A percentile compares a stretch with the other conserved stretches of the same genome.
These are phyloP conservation scores for Labroides dimidiatus DNA, from an alignment of 2,797 vertebrate genomes.

Conservation along the genomic window DNA sequence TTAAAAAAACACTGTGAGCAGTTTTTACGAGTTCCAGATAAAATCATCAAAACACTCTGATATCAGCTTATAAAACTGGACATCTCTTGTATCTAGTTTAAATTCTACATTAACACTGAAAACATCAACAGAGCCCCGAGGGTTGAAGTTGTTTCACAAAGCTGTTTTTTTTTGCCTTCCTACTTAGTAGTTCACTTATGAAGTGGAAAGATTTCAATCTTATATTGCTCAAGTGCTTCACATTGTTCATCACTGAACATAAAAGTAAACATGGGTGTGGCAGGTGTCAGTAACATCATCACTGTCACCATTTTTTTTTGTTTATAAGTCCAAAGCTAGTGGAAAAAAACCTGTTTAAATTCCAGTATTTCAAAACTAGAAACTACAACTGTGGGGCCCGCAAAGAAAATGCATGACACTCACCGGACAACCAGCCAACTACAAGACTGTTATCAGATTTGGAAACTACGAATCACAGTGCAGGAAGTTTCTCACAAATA, in stretches of 20 bases:
- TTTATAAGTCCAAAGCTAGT: background rate
- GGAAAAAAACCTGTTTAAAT: background rate
- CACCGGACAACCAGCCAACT: background rate
- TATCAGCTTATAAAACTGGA: no score
- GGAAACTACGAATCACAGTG: background rate
- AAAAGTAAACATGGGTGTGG: constrained; percentile 2
- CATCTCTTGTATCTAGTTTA: no score
- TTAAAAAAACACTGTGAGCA: no score
- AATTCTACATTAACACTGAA: no score
- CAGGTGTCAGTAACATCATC: background rate
- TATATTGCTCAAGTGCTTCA: background rate
- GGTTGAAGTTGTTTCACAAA: no score
- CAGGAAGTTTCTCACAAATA: background rate
- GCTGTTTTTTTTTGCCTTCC: no score
- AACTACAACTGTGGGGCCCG: fast-evolving
- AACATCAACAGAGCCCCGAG: no score
- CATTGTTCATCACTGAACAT: constrained; percentile 1
- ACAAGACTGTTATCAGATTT: background rate
- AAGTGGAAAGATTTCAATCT: background rate
- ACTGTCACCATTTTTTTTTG: background rate
- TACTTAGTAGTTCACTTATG: no score
- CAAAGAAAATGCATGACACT: background rate
- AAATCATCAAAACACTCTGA: no score
- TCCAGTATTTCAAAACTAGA: constrained; percentile 36
- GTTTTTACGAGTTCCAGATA: no score